Base-by-base conservation (phyloP, 2,797 vertebrate genomes). In the Aulostomus chinensis region DNA sequence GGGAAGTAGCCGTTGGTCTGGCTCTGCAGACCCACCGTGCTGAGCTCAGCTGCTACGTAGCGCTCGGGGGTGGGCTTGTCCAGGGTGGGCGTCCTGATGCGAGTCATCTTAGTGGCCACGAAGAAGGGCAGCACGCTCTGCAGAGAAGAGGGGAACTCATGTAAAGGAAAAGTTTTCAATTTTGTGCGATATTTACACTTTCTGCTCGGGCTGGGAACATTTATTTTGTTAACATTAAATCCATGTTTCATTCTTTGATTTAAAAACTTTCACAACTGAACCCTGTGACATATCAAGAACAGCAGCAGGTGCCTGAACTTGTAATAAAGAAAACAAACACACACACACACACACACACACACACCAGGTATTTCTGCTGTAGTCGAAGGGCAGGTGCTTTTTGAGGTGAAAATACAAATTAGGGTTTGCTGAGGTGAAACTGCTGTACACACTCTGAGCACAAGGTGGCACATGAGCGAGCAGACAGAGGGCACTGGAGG, bases 71-170 rank as follows among this genome's bases (percentile, higher is more conserved):
- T 94, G 22, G 97, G 97, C 20, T 90, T 94, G 61, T 89, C 80
- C 3, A 95, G 85, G 13, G 93, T 94, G 5, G 95, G 85, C 59
- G 83, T 96, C 80, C 88, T 92, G 80, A 98, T 91, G 29, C 88
- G 94, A 14, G 93, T 87, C 93, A 98, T 72, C 77, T 99, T 99
- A 1, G 96, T 99, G 38, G 77, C 94, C 55, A 99, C 94, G 0
- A 68, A 96, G 83, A 88, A 96, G 0, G 97, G 97, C 14, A 96
- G 80, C 54, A 98, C 92, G 0, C 94, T 97, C 96, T 98, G 81
- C 16, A 78, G 8, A n/a, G 2, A 11, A 1, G 4, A 5, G 17
- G 2, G 4, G 17, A 43, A 31, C 14, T 20, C 11, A 13, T 16
- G 3, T 13, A 5, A n/a, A 9, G 15, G 9, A 14, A 12, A 15